phyloP scores from a whole-genome alignment of 2,113 vertebrate genomes.

The Gnathonemus longibarbis region DNA sequence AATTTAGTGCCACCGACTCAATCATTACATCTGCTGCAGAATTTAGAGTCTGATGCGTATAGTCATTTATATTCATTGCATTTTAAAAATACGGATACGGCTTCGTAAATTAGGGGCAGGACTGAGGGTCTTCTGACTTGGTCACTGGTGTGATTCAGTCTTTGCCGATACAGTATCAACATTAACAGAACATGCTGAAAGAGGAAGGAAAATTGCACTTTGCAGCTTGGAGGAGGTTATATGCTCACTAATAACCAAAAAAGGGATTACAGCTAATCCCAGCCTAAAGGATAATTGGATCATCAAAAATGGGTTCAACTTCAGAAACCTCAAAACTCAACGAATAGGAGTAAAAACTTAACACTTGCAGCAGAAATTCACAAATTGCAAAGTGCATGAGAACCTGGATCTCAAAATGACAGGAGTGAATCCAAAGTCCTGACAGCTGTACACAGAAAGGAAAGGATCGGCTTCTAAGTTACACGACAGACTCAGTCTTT shows the following conservation, averaged over 20 bases:
- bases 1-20: neutral
- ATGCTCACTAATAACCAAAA: slow-evolving; percentile 47
- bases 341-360: slow-evolving; percentile 34
- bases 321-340: slow-evolving; percentile 35
- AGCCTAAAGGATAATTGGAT: slow-evolving; percentile 53
- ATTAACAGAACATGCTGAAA: slow-evolving; percentile 12
- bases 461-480: neutral
- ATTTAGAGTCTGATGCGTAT: neutral
- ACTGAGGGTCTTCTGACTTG: neutral
- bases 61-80: slow-evolving; percentile 24
- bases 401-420: neutral
- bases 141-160: neutral
- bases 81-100: neutral
- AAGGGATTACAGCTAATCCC: slow-evolving; percentile 55
- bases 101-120: neutral
- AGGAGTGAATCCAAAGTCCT: neutral
- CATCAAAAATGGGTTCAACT: slow-evolving; percentile 43
- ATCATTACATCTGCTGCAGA: neutral
- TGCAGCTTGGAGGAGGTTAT: slow-evolving; percentile 37
- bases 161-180: slow-evolving; percentile 14
- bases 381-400: slow-evolving; percentile 21
- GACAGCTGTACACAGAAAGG: neutral
- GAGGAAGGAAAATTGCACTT: slow-evolving; percentile 26
- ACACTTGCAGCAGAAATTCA: slow-evolving; percentile 29
- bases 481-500: neutral